These are phyloP conservation scores for Aldrovandia affinis DNA, from an alignment of 2,797 vertebrate genomes.

Conservation along the genomic window DNA sequence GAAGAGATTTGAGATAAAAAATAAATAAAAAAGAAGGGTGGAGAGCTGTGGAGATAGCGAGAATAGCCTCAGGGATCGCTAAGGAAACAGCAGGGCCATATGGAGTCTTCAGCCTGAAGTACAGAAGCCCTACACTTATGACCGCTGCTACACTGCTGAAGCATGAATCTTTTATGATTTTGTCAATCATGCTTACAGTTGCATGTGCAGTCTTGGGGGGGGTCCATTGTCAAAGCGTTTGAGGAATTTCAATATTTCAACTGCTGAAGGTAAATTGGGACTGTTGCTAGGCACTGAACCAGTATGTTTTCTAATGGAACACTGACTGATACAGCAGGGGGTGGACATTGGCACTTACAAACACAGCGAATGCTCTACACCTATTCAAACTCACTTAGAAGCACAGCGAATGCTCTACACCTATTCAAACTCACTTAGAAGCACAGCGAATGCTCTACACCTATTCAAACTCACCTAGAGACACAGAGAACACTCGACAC, in stretches of 20 bases:
- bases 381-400: no score
- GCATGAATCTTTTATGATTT: slow-evolving; percentile 24
- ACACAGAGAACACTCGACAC: no score
- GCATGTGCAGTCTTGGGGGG: slow-evolving; percentile 49
- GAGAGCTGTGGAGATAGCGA: slow-evolving; percentile 6
- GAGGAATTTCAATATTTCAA: slow-evolving; percentile 58
- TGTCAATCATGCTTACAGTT: slow-evolving; percentile 42
- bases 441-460: no score
- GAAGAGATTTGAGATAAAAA: slow-evolving; percentile 56
- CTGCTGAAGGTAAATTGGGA: no score
- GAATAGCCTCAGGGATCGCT: slow-evolving; percentile 17
- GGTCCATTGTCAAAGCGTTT: slow-evolving; percentile 54
- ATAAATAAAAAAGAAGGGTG: slow-evolving; percentile 52
- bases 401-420: no score
- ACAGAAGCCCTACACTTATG: slow-evolving; percentile 39
- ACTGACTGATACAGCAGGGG: slow-evolving; percentile 48
- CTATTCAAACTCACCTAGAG: no score
- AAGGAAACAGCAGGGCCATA: not conserved
- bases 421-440: no score
- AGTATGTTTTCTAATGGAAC: slow-evolving; percentile 44
- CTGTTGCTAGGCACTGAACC: slow-evolving; percentile 22
- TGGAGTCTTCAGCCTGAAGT: not conserved
- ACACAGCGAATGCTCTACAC: no score
- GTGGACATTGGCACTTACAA: slow-evolving; percentile 35
- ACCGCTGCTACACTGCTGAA: slow-evolving; percentile 51